phyloP scores from a whole-genome alignment of 2,888 invertebrate genomes.

The Leucozona laternaria region DNA sequence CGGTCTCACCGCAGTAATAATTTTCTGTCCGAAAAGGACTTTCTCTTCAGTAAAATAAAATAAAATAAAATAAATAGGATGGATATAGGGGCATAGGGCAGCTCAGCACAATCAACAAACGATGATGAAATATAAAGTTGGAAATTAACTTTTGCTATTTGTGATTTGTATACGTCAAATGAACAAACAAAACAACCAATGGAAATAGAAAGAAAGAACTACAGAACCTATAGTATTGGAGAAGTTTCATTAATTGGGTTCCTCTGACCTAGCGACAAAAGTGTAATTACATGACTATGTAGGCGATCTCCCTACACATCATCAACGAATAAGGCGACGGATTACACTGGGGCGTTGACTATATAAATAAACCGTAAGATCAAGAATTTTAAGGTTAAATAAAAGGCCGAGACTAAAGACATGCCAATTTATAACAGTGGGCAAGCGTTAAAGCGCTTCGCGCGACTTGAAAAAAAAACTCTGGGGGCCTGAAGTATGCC shows the following conservation, averaged over 20 bases:
- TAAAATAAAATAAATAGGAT: slow-evolving; percentile 23
- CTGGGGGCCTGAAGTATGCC: too few relatives aligned
- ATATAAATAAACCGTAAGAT: too few relatives aligned
- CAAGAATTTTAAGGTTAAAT: too few relatives aligned
- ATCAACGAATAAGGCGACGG: too few relatives aligned
- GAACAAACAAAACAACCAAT: slow-evolving; percentile 46
- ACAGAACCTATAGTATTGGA: slow-evolving; percentile 30
- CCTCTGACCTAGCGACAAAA: slow-evolving; percentile 71
- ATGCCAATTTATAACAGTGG: too few relatives aligned
- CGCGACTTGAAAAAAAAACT: too few relatives aligned
- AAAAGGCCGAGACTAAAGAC: too few relatives aligned
- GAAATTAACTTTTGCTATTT: slow-evolving; percentile 72
- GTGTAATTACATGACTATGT: slow-evolving; percentile 34
- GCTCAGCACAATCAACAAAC: slow-evolving; percentile 59
- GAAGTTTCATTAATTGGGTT: slow-evolving; percentile 73
- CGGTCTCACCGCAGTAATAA: slow-evolving; percentile 27
- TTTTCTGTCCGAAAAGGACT: slow-evolving; percentile 48
- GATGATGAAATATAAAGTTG: slow-evolving; percentile 70
- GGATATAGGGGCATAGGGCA: not conserved
- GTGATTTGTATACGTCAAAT: slow-evolving; percentile 57
- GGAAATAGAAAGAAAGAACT: slow-evolving; percentile 9
- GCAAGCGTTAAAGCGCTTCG: too few relatives aligned
- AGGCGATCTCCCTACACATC: not conserved
- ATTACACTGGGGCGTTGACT: too few relatives aligned
- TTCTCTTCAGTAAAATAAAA: too few relatives aligned